phyloP scores from a whole-genome alignment of 2,888 invertebrate species.

The Danaus chrysippus region DNA sequence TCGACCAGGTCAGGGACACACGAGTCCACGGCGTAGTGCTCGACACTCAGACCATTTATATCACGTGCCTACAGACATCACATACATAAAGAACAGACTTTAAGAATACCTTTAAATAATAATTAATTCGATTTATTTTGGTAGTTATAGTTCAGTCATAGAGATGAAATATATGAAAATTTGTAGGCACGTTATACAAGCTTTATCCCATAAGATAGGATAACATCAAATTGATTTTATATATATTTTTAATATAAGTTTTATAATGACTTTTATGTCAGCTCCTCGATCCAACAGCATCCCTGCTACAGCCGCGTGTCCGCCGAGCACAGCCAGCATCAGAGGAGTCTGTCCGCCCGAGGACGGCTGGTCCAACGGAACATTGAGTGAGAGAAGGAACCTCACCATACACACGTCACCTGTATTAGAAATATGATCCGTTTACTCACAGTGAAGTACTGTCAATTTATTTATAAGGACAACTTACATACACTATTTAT shows the following conservation, averaged over 20 bases:
- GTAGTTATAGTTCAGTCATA: too few species aligned
- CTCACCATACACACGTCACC: slow-evolving; percentile 63
- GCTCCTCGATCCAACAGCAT: slow-evolving; percentile 73
- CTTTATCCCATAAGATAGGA: neutral
- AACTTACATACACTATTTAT: too few species aligned
- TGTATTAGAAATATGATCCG: slow-evolving; percentile 26
- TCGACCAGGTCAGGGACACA: slow-evolving; percentile 54
- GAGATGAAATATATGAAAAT: too few species aligned
- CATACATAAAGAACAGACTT: too few species aligned
- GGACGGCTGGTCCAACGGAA: slow-evolving; percentile 63
- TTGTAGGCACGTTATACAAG: neutral
- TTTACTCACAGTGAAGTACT: neutral
- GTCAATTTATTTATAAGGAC: too few species aligned
- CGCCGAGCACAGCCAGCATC: slow-evolving; percentile 66
- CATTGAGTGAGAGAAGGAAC: slow-evolving; percentile 66
- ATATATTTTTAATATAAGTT: neutral
- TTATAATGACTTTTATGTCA: slow-evolving; percentile 46
- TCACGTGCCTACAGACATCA: slow-evolving; percentile 51
- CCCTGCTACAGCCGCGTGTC: slow-evolving; percentile 50
- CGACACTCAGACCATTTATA: slow-evolving; percentile 67
- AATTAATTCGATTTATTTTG: too few species aligned
- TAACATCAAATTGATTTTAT: neutral
- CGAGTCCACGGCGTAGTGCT: slow-evolving; percentile 79
- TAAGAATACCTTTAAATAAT: too few species aligned
- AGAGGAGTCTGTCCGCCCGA: slow-evolving; percentile 65